Base-by-base conservation (phyloP, 53 echinoderm and acorn worm genomes). In the Antedon mediterranea region DNA sequence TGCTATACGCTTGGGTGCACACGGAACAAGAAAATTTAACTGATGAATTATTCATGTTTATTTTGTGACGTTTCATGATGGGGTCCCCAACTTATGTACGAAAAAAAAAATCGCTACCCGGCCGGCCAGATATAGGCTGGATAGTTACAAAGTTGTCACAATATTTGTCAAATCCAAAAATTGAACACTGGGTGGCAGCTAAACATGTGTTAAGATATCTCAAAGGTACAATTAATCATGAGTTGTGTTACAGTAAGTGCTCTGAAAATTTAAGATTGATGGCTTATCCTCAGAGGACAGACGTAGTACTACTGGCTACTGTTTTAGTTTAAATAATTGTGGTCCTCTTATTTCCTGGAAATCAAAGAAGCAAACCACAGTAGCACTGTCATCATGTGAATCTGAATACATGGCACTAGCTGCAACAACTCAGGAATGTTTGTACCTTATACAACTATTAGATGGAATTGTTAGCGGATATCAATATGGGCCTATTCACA, bases 191-290 rank as follows among this genome's bases (percentile, higher is more conserved):
- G 41, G 74, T 57, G 13, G 32, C 30, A 71, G 83, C 83, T 15
- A 82, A 76, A 82, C 82, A 82, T 31, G 77, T 82, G 29, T 57
- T 79, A 30, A 43, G 79, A 7, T 84, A 84, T 75, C 32, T 84
- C 14, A 84, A 79, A 28, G 57, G 75, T 74, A 84, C 80, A 28
- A 30, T 74, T 30, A 43, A 80, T 31, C 15, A 83, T 77, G 83
- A 83, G 34, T 76, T 83, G 77, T 44, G 44, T 43, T 83, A 71
- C 78, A 83, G 30, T 33, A 78, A 37, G 37, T 37, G 37, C 37
- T 37, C 37, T 37, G 37, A 70, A 31, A 30, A 73, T 72, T 72
- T 83, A 28, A 31, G 30, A 29, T 75, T 84, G 71, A 80, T 84
- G 15, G 75, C 31, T 70, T 84, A 79, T 83, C 83, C 34, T 73